A percentile compares a stretch with the other conserved stretches of the same genome.
These are phyloP conservation scores for Cebus imitator DNA, from an alignment of 2,113 vertebrate species.

Conservation along the genomic window DNA sequence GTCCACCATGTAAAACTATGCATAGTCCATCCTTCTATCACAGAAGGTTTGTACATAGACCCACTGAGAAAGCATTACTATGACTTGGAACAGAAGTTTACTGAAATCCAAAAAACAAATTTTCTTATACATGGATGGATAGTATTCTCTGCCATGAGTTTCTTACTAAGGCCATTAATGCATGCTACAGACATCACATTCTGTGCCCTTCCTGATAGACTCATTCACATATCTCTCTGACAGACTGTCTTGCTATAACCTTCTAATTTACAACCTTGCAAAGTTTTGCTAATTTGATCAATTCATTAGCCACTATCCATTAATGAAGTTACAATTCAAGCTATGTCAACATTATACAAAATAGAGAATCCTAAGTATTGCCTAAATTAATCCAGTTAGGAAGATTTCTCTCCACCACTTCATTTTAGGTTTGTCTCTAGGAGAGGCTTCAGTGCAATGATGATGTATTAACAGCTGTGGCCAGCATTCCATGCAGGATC, in stretches of 20 bases:
- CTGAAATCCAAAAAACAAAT: not conserved
- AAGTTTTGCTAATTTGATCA: not conserved
- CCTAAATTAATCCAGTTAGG: not conserved
- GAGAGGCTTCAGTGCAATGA: not conserved
- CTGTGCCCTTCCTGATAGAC: not conserved
- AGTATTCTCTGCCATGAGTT: not conserved
- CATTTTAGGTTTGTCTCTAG: not conserved
- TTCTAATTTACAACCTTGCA: not conserved
- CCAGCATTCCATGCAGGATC: not conserved
- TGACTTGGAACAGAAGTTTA: not conserved
- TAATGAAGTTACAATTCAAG: not conserved
- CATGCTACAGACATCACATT: not conserved
- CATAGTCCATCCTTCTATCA: not conserved
- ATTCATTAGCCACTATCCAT: not conserved
- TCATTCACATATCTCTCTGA: not conserved
- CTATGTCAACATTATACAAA: not conserved
- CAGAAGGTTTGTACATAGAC: not conserved
- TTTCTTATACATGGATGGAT: not conserved
- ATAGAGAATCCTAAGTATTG: not conserved
- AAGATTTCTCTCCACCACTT: not conserved
- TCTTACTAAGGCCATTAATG: not conserved
- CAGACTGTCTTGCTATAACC: not conserved
- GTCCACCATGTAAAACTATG: not conserved
- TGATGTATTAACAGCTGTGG: not conserved
- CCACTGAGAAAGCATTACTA: not conserved